Evolutionary conservation across 2,797 vertebrate genomes (phyloP).

Genomic region (Carduelis carduelis): DNA sequence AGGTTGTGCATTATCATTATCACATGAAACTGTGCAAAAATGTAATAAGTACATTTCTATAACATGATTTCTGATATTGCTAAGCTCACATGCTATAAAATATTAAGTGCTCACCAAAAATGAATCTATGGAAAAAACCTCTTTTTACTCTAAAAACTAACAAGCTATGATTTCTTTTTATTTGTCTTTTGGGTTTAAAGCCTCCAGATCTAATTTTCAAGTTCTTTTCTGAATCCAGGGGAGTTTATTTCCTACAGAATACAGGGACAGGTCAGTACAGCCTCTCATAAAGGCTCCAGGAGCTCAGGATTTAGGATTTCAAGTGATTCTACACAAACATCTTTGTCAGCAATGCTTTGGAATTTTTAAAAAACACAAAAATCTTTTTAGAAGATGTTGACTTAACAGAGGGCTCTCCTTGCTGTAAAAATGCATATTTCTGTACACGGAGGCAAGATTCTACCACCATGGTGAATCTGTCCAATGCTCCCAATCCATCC

Average conservation of each 20-base stretch:
- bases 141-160: neutral
- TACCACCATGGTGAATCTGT: neutral
- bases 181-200: constrained; percentile 30
- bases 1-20: neutral
- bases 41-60: neutral
- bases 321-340: neutral
- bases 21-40: neutral
- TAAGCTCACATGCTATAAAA: neutral
- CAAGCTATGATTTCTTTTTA: constrained; percentile 12
- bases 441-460: neutral
- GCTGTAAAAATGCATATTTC: neutral
- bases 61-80: neutral
- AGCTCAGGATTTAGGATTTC: neutral
- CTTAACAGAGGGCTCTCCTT: rapidly evolving
- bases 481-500: neutral
- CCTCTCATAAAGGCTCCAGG: neutral
- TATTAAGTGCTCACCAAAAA: neutral
- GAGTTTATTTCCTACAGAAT: neutral
- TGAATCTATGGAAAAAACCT: neutral
- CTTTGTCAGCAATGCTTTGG: neutral
- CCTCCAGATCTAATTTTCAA: neutral
- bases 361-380: neutral
- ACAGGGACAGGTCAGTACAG: neutral
- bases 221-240: neutral
- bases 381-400: neutral